phyloP scores from a whole-genome alignment of 2,888 invertebrate species.

The Galerucella calmariensis region DNA sequence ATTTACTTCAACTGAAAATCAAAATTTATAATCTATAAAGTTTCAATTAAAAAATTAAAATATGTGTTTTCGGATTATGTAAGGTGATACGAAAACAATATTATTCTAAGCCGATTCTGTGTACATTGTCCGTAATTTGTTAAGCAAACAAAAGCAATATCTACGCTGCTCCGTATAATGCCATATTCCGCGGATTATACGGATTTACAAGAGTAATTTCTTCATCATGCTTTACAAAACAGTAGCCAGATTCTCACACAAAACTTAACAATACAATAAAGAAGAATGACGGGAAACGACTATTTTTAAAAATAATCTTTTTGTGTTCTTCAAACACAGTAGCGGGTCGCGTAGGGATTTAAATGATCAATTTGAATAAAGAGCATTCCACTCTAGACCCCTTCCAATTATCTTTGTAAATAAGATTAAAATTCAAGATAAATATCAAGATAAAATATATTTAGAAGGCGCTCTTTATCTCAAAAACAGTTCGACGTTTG shows the following conservation, averaged over 20 bases:
- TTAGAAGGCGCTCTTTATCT: too few relatives aligned
- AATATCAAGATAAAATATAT: too few relatives aligned
- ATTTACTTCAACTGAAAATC: too few relatives aligned
- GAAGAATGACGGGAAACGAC: conserved; percentile 49
- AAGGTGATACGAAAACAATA: not conserved
- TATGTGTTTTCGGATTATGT: not conserved
- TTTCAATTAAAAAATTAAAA: not conserved
- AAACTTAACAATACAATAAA: conserved; percentile 28
- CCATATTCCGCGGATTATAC: conserved; percentile 41
- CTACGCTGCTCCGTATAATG: conserved; percentile 24
- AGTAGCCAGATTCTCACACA: conserved; percentile 45
- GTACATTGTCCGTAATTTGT: conserved; percentile 16
- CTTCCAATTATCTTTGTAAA: too few relatives aligned
- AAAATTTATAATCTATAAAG: too few relatives aligned
- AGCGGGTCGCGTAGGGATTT: not conserved
- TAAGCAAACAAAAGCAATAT: conserved; percentile 34
- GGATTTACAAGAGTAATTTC: conserved; percentile 41
- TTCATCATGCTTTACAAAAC: conserved; percentile 30
- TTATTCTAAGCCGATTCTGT: conserved; percentile 23
- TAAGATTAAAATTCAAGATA: too few relatives aligned
- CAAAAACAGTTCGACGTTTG: too few relatives aligned
- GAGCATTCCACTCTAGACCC: too few relatives aligned
- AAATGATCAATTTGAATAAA: too few relatives aligned
- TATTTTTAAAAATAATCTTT: conserved; percentile 1
- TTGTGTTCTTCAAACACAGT: conserved; percentile 12